A percentile compares a stretch with the other conserved stretches of the same genome.
These are phyloP conservation scores for Oxygymnocypris stewartii DNA, from an alignment of 2,113 vertebrate genomes.

Conservation along the genomic window DNA sequence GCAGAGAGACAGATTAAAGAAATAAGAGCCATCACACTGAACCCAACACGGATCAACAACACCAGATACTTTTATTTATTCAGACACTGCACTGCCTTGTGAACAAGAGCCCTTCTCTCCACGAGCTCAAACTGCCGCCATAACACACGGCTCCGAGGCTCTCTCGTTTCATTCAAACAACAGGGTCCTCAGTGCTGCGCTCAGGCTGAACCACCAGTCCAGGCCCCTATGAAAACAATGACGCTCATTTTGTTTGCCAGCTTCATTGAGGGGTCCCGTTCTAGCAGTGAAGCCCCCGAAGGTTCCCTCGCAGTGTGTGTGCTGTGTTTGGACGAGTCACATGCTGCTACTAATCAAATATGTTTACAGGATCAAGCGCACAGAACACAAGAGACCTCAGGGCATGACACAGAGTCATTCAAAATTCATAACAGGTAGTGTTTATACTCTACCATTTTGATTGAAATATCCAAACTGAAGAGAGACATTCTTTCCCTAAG, in stretches of 20 bases:
- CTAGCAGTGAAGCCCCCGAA: background rate
- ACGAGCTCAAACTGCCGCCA: conserved; percentile 62
- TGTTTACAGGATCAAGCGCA: conserved; percentile 36
- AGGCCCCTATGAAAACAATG: conserved; percentile 41
- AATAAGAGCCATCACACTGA: conserved; percentile 69
- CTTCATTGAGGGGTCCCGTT: conserved; percentile 6
- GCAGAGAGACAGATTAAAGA: conserved; percentile 66
- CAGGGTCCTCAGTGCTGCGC: conserved; percentile 19
- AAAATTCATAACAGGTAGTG: conserved; percentile 20
- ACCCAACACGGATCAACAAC: conserved; percentile 74
- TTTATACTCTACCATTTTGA: conserved; percentile 5
- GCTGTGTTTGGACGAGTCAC: conserved; percentile 27
- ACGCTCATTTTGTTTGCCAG: conserved; percentile 18
- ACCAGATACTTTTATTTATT: conserved; percentile 82
- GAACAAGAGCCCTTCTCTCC: conserved; percentile 66
- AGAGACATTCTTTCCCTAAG: background rate
- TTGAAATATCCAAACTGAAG: background rate
- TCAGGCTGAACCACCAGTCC: background rate
- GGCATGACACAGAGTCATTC: conserved; percentile 30
- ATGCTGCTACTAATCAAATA: conserved; percentile 11
- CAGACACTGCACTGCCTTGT: conserved; percentile 65
- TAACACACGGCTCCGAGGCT: conserved; percentile 35
- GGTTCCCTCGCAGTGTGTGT: conserved; percentile 7
- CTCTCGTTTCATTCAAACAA: conserved; percentile 49
- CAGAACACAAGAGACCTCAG: conserved; percentile 25